Conservation (phyloP, 2,888 invertebrate species). For the Ophion ventricosus region DNA sequence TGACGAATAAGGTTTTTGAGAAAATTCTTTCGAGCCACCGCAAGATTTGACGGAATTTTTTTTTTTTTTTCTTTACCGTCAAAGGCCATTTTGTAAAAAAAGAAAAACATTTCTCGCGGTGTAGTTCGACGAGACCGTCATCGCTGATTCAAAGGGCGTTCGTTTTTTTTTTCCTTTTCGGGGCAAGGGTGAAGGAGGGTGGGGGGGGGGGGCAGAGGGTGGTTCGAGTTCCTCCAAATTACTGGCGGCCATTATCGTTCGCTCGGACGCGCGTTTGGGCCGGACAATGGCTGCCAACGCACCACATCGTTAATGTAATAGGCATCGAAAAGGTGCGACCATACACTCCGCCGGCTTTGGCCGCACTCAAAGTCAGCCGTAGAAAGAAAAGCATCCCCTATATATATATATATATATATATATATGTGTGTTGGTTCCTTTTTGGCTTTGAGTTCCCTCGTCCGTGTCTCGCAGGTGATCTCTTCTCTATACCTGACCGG, state of each 20-base stretch:
- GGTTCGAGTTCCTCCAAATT: constrained; percentile 75
- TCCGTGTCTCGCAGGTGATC: constrained; percentile 65
- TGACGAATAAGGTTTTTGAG: no score
- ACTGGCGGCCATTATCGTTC: constrained; percentile 79
- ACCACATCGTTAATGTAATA: constrained; percentile 80
- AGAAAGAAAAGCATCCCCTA: constrained; percentile 62
- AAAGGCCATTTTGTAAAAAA: not conserved
- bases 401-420: constrained; percentile 1
- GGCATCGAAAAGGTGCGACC: constrained; percentile 78
- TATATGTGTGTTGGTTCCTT: constrained; percentile 52
- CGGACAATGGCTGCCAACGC: constrained; percentile 81
- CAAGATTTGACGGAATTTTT: no score
- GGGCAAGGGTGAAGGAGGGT: no score
- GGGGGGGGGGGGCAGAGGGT: constrained; percentile 69
- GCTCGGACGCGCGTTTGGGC: constrained; percentile 76
- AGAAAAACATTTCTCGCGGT: not conserved
- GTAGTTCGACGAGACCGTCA: constrained; percentile 3
- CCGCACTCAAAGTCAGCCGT: constrained; percentile 70
- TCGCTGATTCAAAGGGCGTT: constrained; percentile 1
- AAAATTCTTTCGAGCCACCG: no score
- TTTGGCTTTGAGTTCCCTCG: constrained; percentile 65
- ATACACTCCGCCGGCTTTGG: constrained; percentile 66
- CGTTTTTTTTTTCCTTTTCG: constrained; percentile 33
- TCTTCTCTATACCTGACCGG: constrained; percentile 60
- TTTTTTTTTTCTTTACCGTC: not conserved